Evolutionary conservation across 92 coral and sea anemone species (phyloP), one percentile per base, ranked within the genome.

Genomic region (Bergia sp.): DNA sequence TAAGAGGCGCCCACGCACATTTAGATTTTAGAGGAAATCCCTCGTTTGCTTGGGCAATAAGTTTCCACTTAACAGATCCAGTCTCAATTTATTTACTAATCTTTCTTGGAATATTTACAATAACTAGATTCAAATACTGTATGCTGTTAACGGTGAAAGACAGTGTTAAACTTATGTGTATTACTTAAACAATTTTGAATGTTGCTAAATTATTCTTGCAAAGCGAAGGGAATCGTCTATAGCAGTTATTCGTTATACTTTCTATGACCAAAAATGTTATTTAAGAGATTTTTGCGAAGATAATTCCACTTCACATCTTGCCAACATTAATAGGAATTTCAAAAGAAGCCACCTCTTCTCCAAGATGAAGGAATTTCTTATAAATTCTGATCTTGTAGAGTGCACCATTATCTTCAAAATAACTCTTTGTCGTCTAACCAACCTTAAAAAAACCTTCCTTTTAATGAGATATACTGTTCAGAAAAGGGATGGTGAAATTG

Each of bases 21-120:
- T 3, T 61, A 61, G 69, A 61, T 61, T 16, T 61, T 61, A 61
- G 7, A 61, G 69, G 4, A 61, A 61, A 61, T 21, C 37, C 16
- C 2, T 23, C 45, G 23, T 76, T 76, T 42, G 20, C 16, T 76
- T 76, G 80, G 80, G 41, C 45, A 38, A 75, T 50, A 75, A 75
- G 37, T 75, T 40, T 39, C 23, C 40, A 75, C 80, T 53, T 53
- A 2, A 53, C 5, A 76, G 12, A 38, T 39, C 45, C 2, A 76
- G 9, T 73, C 16, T 73, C 7, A 38, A 38, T 39, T 44, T 42
- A 41, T 76, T 39, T 15, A 18, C 29, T 39, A 15, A 76, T 38
- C 80, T 76, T 36, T 61, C 69, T 61, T 61, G 69, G 69, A 61
- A 61, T 76, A 76, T 76, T 76, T 76, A 76, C 80, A 76, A 41